Conservation (phyloP, 2,797 vertebrate genomes). For the Neosilurus hyrtlii region DNA sequence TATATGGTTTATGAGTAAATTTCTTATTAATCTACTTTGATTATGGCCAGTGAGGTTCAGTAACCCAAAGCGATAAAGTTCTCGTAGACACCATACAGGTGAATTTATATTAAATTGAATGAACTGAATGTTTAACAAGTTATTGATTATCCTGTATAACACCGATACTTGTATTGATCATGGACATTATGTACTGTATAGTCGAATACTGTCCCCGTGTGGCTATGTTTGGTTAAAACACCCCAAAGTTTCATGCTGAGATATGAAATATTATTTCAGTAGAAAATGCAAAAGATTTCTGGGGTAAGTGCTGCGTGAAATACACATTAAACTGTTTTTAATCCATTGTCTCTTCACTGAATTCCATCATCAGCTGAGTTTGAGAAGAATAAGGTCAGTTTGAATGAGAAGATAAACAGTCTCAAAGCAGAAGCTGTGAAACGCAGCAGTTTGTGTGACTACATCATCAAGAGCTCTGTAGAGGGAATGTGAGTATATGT, state of each 20-base stretch:
- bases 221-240: slow-evolving; percentile 12
- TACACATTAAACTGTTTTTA: neutral
- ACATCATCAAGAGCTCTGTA: slow-evolving; percentile 45
- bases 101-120: neutral
- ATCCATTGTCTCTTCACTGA: neutral
- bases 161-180: neutral
- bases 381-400: slow-evolving; percentile 42
- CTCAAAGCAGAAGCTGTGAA: slow-evolving; percentile 50
- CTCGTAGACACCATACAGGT: neutral
- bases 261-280: neutral
- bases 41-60: neutral
- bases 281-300: neutral
- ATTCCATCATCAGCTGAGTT: slow-evolving; percentile 53
- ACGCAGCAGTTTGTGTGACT: slow-evolving; percentile 62
- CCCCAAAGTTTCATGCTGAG: neutral
- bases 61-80: neutral
- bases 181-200: neutral
- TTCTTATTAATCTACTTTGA: neutral
- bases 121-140: neutral
- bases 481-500: slow-evolving; percentile 57
- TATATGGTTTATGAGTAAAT: neutral
- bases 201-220: neutral
- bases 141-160: neutral
- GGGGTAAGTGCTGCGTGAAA: neutral
- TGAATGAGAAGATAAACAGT: slow-evolving; percentile 46